These are phyloP conservation scores for Aporophyla nigra DNA, from an alignment of 2,888 invertebrate genomes.

Conservation along the genomic window DNA sequence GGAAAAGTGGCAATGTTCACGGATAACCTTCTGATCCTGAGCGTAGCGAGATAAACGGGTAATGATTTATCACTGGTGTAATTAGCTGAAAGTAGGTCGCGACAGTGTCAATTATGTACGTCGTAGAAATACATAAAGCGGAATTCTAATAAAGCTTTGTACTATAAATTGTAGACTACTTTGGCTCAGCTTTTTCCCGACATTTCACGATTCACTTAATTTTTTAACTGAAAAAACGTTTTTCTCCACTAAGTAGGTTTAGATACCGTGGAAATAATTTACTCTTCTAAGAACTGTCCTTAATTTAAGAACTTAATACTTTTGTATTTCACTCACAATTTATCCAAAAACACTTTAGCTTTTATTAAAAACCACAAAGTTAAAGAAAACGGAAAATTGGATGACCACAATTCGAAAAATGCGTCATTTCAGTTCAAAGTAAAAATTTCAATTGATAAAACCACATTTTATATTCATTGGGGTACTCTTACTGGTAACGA, in stretches of 20 bases:
- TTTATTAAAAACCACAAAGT: conserved; percentile 1
- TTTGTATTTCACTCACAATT: conserved; percentile 3
- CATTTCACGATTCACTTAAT: not conserved
- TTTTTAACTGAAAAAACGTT: not conserved
- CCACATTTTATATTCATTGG: conserved; percentile 50
- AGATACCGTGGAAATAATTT: not conserved
- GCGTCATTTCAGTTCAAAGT: conserved; percentile 38
- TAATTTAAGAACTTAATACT: conserved; percentile 11
- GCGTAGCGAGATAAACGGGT: conserved; percentile 51
- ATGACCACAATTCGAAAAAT: conserved; percentile 10
- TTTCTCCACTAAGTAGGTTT: not conserved
- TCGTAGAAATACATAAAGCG: conserved; percentile 43
- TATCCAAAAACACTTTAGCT: not conserved
- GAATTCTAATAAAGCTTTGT: conserved; percentile 35
- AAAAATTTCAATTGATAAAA: conserved; percentile 53
- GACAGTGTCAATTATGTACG: conserved; percentile 56
- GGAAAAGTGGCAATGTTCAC: conserved; percentile 42
- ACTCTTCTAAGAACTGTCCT: not conserved
- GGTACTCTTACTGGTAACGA: conserved; percentile 66
- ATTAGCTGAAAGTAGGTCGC: conserved; percentile 62
- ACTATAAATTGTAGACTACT: conserved; percentile 22
- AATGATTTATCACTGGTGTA: conserved; percentile 63
- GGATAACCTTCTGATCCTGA: conserved; percentile 64
- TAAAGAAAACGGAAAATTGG: conserved; percentile 17
- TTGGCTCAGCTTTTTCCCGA: conserved; percentile 9